Base-by-base conservation (phyloP, 2,113 vertebrate genomes). In the Neodontobutis hainanensis region DNA sequence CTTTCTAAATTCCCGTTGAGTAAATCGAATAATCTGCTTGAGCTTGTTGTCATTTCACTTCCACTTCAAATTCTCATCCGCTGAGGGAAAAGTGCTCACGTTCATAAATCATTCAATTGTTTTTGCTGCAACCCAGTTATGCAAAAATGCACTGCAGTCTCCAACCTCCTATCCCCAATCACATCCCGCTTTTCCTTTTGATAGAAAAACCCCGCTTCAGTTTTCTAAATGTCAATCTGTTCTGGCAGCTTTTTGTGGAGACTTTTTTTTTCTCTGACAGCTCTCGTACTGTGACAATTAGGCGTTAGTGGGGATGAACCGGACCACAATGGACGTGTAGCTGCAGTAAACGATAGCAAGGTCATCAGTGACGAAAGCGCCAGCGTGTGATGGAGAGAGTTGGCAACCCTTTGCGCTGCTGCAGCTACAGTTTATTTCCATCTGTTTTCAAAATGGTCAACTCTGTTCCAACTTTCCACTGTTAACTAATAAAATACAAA, bases 71-170 rank as follows among this genome's bases (percentile, higher is more conserved):
- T 68, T 80, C 75, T 72, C 51, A 7, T 69, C 40, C 1, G 36
- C 55, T 56, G 55, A 61, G 64, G 70, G 57, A 1, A 80, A 77
- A 73, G 70, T 69, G 63, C 81, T 85, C 56, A 1, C n/a, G 4
- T 78, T 83, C 85, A 87, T 90, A 81, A 88, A 88, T 87, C 84
- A 87, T 84, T 86, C 79, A 83, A 82, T 85, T 77, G 73, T 80
- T 84, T 73, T 27, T 77, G 78, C 78, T 79, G 82, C 80, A 81
- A 78, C 82, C 80, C 83, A 88, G 85, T 86, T 86, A 78, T 12
- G 49, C 72, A 65, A 50, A 46, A 78, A 58, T 52, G 69, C 76
- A 47, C 49, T 4, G 3, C 61, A 15, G 73, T 16, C 16, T 14
- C 19, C 19, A 27, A 27, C 19, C 1, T 15, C 9, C 70, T 68